Evolutionary conservation across 2,113 vertebrate genomes (phyloP).

Genomic region (Lonchura striata): DNA sequence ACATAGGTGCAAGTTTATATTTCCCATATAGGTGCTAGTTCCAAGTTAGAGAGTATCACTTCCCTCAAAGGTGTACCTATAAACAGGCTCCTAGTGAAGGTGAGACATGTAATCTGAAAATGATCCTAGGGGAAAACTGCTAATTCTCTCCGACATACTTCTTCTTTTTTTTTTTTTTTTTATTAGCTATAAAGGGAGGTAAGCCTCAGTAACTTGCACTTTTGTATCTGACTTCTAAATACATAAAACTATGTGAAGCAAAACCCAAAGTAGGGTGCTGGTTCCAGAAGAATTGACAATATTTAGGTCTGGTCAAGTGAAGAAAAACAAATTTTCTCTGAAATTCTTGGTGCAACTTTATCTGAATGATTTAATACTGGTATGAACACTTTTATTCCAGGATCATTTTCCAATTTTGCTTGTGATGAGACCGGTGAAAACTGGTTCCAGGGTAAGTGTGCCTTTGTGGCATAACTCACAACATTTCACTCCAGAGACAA

Average conservation of each 20-base stretch:
- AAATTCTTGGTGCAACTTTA: not conserved
- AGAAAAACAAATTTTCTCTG: not conserved
- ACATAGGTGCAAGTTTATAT: not conserved
- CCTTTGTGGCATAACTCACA: not conserved
- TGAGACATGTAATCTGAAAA: not conserved
- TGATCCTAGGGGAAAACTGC: not conserved
- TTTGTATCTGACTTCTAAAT: not conserved
- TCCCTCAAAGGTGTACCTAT: not conserved
- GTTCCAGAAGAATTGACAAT: not conserved
- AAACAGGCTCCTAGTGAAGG: not conserved
- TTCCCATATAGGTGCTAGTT: not conserved
- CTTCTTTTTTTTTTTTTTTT: not conserved
- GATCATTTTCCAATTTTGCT: not conserved
- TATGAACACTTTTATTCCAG: not conserved
- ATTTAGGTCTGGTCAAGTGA: not conserved
- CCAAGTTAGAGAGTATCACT: not conserved
- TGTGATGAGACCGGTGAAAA: not conserved
- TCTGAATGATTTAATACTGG: not conserved
- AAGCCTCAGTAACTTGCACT: not conserved
- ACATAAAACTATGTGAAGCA: not conserved
- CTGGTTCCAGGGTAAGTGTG: not conserved
- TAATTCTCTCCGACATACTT: not conserved
- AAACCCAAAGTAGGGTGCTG: not conserved
- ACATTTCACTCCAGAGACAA: not conserved
- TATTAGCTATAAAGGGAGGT: not conserved